Evolutionary conservation across 2,113 vertebrate species (phyloP).

Genomic region (Bufo bufo): DNA sequence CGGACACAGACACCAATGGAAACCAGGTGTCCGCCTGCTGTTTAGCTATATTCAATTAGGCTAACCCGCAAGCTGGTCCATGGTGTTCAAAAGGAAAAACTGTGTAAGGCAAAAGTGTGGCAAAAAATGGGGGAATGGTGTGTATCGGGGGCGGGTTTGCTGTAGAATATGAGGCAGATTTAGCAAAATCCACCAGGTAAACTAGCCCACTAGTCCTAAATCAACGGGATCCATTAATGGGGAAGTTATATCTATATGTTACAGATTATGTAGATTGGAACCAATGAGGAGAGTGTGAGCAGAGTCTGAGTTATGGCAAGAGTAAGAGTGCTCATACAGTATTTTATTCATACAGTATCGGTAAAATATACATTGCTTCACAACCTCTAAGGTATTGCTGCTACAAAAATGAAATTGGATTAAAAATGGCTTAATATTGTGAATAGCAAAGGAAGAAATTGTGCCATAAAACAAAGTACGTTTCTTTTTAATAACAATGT

Average conservation of each 20-base stretch:
- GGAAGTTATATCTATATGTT: not conserved
- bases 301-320: not conserved
- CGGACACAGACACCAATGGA: too few species aligned
- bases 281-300: not conserved
- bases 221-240: not conserved
- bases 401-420: not conserved
- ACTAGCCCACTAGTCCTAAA: too few species aligned
- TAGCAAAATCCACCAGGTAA: too few species aligned
- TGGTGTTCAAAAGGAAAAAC: too few species aligned
- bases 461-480: not conserved
- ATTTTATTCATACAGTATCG: not conserved
- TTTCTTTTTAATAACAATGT: not conserved
- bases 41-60: too few species aligned
- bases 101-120: too few species aligned
- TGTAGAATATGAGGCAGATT: too few species aligned
- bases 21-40: too few species aligned
- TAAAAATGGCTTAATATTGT: not conserved
- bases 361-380: not conserved
- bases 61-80: too few species aligned
- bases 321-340: not conserved
- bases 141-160: too few species aligned
- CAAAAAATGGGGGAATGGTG: too few species aligned
- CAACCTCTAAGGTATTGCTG: not conserved
- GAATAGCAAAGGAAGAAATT: not conserved
- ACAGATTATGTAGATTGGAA: not conserved